Evolutionary conservation across 2,113 vertebrate genomes (phyloP).

Genomic region (Sapajus apella): DNA sequence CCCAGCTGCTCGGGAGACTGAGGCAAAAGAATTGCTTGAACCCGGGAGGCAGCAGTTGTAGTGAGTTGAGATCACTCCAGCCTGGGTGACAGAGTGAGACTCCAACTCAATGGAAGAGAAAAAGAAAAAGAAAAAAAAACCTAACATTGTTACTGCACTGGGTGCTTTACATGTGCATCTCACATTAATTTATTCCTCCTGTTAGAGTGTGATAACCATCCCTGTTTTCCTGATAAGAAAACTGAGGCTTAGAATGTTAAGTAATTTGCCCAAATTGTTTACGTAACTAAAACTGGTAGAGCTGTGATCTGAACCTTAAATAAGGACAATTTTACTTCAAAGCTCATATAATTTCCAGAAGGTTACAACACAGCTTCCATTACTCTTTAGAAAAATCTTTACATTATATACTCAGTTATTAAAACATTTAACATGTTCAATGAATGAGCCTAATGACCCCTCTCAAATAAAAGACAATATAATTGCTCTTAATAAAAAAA

Average conservation of each 20-base stretch:
- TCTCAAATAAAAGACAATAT: constrained; percentile 8
- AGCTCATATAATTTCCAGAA: background rate
- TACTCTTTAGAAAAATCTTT: constrained; percentile 46
- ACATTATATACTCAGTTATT: constrained; percentile 32
- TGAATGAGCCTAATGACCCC: constrained; percentile 3
- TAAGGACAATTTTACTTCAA: background rate
- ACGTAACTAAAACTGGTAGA: background rate
- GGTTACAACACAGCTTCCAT: background rate
- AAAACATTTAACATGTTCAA: constrained; percentile 12
- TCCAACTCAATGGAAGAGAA: too few relatives aligned
- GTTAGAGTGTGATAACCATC: background rate
- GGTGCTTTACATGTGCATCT: background rate
- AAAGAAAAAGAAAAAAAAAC: too few relatives aligned
- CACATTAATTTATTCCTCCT: constrained; percentile 28
- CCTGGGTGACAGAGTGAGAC: too few relatives aligned
- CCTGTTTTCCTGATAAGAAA: constrained; percentile 22
- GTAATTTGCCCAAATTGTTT: constrained; percentile 14
- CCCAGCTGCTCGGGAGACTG: too few relatives aligned
- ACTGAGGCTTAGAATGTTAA: background rate
- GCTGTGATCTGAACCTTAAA: background rate
- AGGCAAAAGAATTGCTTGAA: too few relatives aligned
- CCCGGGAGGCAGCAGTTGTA: too few relatives aligned
- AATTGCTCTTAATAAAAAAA: background rate
- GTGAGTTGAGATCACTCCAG: too few relatives aligned
- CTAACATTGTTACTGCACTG: background rate